Percentiles rank a stretch among this genome's conserved stretches.
Evolutionary conservation across 30 jellyfish, hydroid and myxozoan genomes (phyloP).

Genomic region (Pseudorhiza aurosa): DNA sequence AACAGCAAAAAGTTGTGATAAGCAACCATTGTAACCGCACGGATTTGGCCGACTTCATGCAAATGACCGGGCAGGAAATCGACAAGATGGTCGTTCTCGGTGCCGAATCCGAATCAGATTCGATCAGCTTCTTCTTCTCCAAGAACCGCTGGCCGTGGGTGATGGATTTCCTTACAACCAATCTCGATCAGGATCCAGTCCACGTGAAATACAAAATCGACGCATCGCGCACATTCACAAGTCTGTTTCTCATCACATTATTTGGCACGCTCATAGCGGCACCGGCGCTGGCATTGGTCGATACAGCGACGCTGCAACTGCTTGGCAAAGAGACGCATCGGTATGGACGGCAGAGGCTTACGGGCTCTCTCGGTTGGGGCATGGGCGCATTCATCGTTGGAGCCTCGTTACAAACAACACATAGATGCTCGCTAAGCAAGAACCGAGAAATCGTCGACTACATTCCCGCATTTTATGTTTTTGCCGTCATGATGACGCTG

Average conservation of each 20-base stretch:
- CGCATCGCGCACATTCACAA: slow-evolving; percentile 90
- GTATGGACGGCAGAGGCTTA: slow-evolving; percentile 96
- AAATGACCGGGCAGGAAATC: slow-evolving; percentile 86
- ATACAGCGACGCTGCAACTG: slow-evolving; percentile 96
- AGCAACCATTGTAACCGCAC: slow-evolving; percentile 95
- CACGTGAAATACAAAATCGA: slow-evolving; percentile 86
- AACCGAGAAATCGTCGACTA: slow-evolving; percentile 95
- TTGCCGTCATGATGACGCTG: slow-evolving; percentile 93
- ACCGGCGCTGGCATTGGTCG: slow-evolving; percentile 98
- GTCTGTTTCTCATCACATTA: slow-evolving; percentile 87
- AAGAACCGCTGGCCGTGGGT: slow-evolving; percentile 99
- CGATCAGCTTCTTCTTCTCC: slow-evolving; percentile 83
- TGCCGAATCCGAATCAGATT: slow-evolving; percentile 66
- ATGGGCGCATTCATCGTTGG: slow-evolving; percentile 99
- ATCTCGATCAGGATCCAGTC: slow-evolving; percentile 75
- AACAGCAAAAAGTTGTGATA: slow-evolving; percentile 82
- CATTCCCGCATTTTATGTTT: slow-evolving; percentile 95
- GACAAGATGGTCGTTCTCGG: slow-evolving; percentile 87
- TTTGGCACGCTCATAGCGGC: slow-evolving; percentile 97
- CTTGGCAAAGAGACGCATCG: slow-evolving; percentile 98
- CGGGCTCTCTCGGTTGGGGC: slow-evolving; percentile 99
- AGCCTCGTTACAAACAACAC: slow-evolving; percentile 97
- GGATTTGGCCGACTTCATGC: slow-evolving; percentile 90
- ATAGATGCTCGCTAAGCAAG: slow-evolving; percentile 85
- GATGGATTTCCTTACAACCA: slow-evolving; percentile 80